These are phyloP conservation scores for Drosophila kuntzei DNA, from an alignment of 2,888 invertebrate species.

Conservation along the genomic window DNA sequence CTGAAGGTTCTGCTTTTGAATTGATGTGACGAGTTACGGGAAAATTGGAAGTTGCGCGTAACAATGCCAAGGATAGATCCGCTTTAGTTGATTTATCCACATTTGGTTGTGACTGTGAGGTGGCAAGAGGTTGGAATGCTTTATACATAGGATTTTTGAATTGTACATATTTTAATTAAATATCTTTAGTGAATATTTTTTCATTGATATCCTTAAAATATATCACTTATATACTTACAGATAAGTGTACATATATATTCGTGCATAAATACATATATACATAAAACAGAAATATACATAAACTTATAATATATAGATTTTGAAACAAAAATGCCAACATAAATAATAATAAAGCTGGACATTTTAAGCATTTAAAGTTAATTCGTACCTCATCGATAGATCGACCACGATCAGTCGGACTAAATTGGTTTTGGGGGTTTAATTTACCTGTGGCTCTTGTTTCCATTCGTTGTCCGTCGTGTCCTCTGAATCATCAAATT, in stretches of 20 bases:
- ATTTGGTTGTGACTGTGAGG: constrained; percentile 84
- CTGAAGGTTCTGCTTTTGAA: constrained; percentile 26
- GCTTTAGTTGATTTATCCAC: constrained; percentile 73
- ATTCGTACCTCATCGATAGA: constrained; percentile 2
- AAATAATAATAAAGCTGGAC: constrained; percentile 44
- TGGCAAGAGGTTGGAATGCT: constrained; percentile 48
- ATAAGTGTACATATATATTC: not conserved
- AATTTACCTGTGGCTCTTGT: constrained; percentile 88
- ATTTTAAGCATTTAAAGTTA: constrained; percentile 60
- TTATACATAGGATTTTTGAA: constrained; percentile 6
- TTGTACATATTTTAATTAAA: not conserved
- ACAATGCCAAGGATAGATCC: constrained; percentile 54
- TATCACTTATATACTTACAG: not conserved
- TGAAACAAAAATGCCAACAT: not conserved
- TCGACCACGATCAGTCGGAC: not conserved
- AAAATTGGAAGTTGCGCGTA: constrained; percentile 42
- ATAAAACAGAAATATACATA: not conserved
- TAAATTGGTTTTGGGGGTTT: not conserved
- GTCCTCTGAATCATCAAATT: constrained; percentile 97
- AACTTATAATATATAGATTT: not conserved
- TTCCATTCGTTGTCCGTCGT: constrained; percentile 98
- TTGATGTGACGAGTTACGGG: constrained; percentile 32
- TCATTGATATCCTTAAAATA: no score
- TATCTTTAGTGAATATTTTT: no score
- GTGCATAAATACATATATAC: constrained; percentile 13